Conservation (phyloP, 2,888 invertebrate species). For the Agrotis puta region DNA sequence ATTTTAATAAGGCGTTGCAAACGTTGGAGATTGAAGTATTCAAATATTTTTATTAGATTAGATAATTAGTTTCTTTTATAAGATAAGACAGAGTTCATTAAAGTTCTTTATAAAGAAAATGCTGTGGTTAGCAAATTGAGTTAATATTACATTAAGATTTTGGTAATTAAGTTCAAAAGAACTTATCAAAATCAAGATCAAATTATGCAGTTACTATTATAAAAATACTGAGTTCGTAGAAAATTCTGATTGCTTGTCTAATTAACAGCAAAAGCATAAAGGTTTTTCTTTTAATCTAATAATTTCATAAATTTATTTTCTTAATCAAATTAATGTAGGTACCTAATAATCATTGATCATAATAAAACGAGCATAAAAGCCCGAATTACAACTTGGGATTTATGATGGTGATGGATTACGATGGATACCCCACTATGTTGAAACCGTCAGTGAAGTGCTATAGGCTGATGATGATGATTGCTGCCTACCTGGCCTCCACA, state of each 20-base stretch:
- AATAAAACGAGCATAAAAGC: too few species aligned
- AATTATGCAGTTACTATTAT: not conserved
- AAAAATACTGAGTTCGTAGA: not conserved
- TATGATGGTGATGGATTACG: too few species aligned
- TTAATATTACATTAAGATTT: conserved; percentile 17
- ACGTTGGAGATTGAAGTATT: conserved; percentile 10
- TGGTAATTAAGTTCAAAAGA: conserved; percentile 3
- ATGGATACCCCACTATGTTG: too few species aligned
- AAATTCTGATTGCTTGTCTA: not conserved
- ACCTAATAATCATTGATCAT: too few species aligned
- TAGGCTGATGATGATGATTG: too few species aligned
- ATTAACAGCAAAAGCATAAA: not conserved
- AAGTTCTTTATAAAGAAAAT: conserved; percentile 23
- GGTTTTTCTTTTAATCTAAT: not conserved
- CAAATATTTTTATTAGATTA: conserved; percentile 30
- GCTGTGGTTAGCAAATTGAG: not conserved
- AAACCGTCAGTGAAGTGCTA: too few species aligned
- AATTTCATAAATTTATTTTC: not conserved
- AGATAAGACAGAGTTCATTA: conserved; percentile 23
- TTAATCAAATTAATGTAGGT: too few species aligned
- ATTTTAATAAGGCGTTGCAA: conserved; percentile 25
- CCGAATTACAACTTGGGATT: too few species aligned
- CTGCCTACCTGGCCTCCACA: too few species aligned
- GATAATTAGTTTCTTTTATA: conserved; percentile 34
- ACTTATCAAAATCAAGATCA: not conserved